Evolutionary conservation across 2,113 vertebrate genomes (phyloP).

Genomic region (Semnornis frantzii): DNA sequence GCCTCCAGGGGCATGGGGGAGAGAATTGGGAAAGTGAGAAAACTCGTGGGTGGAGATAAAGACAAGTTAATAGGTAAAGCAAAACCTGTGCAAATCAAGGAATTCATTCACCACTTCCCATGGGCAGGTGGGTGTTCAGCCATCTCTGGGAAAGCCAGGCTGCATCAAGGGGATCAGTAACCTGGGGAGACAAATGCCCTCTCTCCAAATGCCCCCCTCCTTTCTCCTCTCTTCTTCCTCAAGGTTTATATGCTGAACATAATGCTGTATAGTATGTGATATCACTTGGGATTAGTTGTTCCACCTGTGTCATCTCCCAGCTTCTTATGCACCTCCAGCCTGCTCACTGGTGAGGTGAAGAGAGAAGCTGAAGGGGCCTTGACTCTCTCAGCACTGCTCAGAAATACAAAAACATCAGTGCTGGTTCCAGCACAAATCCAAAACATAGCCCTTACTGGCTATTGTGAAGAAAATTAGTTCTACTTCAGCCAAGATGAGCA

Average conservation of each 20-base stretch:
- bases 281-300: not conserved
- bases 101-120: not conserved
- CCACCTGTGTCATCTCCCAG: not conserved
- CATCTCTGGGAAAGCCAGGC: not conserved
- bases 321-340: not conserved
- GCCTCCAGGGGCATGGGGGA: not conserved
- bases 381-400: not conserved
- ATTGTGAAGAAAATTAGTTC: not conserved
- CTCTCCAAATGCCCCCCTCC: too few species aligned
- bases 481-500: too few species aligned
- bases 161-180: not conserved
- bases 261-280: not conserved
- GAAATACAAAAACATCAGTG: not conserved
- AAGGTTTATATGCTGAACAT: not conserved
- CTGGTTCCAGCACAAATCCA: not conserved
- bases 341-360: not conserved
- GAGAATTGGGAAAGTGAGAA: not conserved
- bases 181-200: not conserved
- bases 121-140: not conserved
- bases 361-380: too few species aligned
- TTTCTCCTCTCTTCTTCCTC: too few species aligned
- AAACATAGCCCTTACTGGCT: not conserved
- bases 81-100: not conserved
- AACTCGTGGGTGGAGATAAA: not conserved
- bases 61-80: not conserved